A percentile compares a stretch with the other conserved stretches of the same genome.
Evolutionary conservation across 2,113 vertebrate genomes (phyloP).

Genomic region (Corythornis vintsioides): DNA sequence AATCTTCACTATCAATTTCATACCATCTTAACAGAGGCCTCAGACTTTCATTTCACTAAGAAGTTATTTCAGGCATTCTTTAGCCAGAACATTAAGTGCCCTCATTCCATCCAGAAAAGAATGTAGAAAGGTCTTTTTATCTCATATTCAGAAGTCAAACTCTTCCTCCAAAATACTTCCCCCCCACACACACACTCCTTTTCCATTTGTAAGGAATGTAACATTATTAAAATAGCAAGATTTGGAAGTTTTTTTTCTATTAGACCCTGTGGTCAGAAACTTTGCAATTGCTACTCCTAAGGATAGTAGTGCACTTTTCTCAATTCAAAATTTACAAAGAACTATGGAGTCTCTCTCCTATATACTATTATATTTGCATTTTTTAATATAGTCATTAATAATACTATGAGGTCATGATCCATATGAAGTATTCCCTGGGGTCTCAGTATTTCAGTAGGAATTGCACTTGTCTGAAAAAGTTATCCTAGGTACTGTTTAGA

Average conservation of each 20-base stretch:
- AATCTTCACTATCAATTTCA: background rate
- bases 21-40: background rate
- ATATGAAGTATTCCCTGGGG: background rate
- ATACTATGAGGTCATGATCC: background rate
- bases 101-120: background rate
- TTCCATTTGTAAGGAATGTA: background rate
- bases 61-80: constrained; percentile 2
- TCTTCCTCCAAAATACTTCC: background rate
- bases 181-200: background rate
- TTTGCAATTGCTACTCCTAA: constrained; percentile 8
- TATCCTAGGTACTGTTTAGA: background rate
- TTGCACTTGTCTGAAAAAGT: background rate
- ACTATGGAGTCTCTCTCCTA: background rate
- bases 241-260: background rate
- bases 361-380: background rate
- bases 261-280: constrained; percentile 9
- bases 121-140: background rate
- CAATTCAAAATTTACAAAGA: background rate
- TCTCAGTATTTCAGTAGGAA: background rate
- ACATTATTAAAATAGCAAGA: background rate
- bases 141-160: background rate
- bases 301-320: background rate
- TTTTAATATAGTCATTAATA: background rate
- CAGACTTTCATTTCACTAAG: background rate
- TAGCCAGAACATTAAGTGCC: background rate